phyloP scores from a whole-genome alignment of 2,888 invertebrate genomes.

The Dione vanillae region DNA sequence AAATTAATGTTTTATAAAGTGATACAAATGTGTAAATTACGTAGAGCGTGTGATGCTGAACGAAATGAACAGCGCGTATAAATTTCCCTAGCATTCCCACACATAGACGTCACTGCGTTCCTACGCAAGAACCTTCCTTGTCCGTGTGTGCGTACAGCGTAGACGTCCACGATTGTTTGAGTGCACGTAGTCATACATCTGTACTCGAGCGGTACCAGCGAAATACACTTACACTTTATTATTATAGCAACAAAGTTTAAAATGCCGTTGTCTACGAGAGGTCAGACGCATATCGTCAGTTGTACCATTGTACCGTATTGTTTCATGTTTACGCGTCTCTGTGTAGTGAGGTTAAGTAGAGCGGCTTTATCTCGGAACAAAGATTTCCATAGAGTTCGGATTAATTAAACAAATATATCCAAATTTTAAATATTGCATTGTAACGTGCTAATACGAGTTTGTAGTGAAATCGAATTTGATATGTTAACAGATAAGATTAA shows the following conservation, averaged over 20 bases:
- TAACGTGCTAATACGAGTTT: background rate
- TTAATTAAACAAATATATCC: conserved; percentile 60
- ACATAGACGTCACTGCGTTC: conserved; percentile 66
- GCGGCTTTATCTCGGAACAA: conserved; percentile 83
- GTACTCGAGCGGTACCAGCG: conserved; percentile 41
- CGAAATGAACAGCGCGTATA: conserved; percentile 76
- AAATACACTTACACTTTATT: conserved; percentile 53
- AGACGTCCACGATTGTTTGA: conserved; percentile 57
- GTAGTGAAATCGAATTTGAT: background rate
- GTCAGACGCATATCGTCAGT: conserved; percentile 62
- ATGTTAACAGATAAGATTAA: background rate
- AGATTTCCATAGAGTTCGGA: conserved; percentile 75
- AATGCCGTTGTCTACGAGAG: conserved; percentile 47
- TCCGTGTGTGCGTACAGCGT: conserved; percentile 47
- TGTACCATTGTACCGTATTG: conserved; percentile 82
- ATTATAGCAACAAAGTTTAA: conserved; percentile 50
- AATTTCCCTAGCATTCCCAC: conserved; percentile 81
- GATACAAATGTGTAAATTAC: conserved; percentile 79
- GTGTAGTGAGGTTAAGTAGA: conserved; percentile 84
- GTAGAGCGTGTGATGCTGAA: conserved; percentile 63
- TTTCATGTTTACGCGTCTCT: conserved; percentile 82
- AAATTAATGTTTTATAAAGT: conserved; percentile 73
- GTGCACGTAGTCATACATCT: conserved; percentile 65
- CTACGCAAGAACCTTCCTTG: conserved; percentile 57
- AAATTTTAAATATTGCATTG: conserved; percentile 24